Conservation (phyloP, 2,888 invertebrate genomes). For the Agrotis puta region DNA sequence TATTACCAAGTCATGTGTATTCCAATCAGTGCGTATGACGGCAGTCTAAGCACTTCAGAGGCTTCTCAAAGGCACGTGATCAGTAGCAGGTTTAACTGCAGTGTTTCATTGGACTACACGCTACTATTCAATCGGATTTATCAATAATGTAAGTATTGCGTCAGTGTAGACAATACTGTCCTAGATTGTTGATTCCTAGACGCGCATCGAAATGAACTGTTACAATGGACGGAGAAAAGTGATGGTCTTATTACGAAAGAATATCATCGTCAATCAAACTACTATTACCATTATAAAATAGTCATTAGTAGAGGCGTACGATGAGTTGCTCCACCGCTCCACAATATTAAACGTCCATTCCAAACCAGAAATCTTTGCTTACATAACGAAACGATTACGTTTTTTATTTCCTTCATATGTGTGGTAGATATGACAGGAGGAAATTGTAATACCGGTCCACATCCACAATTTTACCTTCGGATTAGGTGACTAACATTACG, state of each 20-base stretch:
- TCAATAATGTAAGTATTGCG: conserved; percentile 41
- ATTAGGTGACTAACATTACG: conserved; percentile 56
- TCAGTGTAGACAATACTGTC: conserved; percentile 44
- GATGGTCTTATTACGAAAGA: conserved; percentile 61
- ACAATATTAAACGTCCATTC: conserved; percentile 45
- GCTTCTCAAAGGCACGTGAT: conserved; percentile 75
- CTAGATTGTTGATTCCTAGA: conserved; percentile 53
- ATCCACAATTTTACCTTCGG: conserved; percentile 44
- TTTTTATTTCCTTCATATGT: conserved; percentile 45
- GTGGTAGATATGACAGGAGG: conserved; percentile 36
- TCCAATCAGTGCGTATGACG: conserved; percentile 73
- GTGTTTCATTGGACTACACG: conserved; percentile 55
- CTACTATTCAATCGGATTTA: conserved; percentile 56
- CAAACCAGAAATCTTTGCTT: conserved; percentile 56
- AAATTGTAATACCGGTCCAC: conserved; percentile 50
- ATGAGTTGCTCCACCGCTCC: conserved; percentile 50
- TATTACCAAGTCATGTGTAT: conserved; percentile 61
- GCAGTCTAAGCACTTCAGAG: conserved; percentile 67
- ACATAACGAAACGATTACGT: conserved; percentile 52
- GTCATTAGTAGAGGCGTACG: conserved; percentile 58
- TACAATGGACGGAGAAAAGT: conserved; percentile 52
- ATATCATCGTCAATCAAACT: conserved; percentile 63
- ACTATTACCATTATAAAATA: conserved; percentile 62
- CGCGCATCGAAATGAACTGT: conserved; percentile 46
- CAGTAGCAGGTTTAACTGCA: conserved; percentile 45